Evolutionary conservation across 2,797 vertebrate genomes (phyloP), one percentile per base, ranked within the genome.

Genomic region (Psittacula echo): DNA sequence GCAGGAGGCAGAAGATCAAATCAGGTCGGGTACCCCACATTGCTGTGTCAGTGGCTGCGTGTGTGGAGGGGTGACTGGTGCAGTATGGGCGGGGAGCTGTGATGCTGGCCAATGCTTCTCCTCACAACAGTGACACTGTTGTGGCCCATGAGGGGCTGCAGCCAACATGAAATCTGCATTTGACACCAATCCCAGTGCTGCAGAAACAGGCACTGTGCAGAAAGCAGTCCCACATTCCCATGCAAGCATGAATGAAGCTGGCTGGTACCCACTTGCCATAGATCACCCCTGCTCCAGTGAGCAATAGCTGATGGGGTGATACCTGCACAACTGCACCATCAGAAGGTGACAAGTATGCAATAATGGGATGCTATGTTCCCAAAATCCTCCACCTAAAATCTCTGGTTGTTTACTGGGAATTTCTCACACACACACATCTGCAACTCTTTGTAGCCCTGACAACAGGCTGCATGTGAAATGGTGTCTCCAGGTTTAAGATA

Each of bases 371-470:
- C 1, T 71, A 67, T 15, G 17, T 62, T 80, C 72, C 54, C 30
- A 29, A 91, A 89, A 60, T 26, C 65, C 61, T 54, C 56, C 7
- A 0, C 53, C 65, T 72, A n/a, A 87, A 88, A 58, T 32, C 60
- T 48, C 54, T 16, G 34, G 13, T 15, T 87, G 87, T 92, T 86
- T 88, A 41, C 66, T 2, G 54, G 84, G 70, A 48, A 3, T 73
- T 76, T 93, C 80, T 62, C 76, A n/a, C 41, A 23, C 34, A 0
- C 0, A 3, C 61, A 73, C 84, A 48, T 45, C 89, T 82, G 90
- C 92, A 24, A 9, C 47, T 64, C 54, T 86, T 65, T 4, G 89
- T 88, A 95, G 89, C 89, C 94, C 89, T 95, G 93, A 95, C 94
- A 95, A 95, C 93, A 53, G 66, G 89, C 96, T 92, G 73, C 60